phyloP scores from a whole-genome alignment of 2,113 vertebrate species.

The Sebastes fasciatus region DNA sequence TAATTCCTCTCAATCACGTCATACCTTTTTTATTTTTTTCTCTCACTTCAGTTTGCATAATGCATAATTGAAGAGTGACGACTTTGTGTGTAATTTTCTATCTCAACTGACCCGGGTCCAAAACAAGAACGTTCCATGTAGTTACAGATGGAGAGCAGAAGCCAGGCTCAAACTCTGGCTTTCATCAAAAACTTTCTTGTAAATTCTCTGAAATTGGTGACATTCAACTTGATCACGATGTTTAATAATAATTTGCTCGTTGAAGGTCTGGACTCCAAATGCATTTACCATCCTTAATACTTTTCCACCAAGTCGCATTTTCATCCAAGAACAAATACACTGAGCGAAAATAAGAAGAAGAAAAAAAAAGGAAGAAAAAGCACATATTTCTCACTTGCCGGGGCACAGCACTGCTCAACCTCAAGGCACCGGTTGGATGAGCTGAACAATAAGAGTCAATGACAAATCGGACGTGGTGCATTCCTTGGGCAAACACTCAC shows the following conservation, averaged over 20 bases:
- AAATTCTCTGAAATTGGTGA: slow-evolving; percentile 20
- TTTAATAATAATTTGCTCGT: slow-evolving; percentile 12
- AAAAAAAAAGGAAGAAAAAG: slow-evolving; percentile 45
- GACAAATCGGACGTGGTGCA: slow-evolving; percentile 78
- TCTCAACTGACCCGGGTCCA: slow-evolving; percentile 13
- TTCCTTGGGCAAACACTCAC: slow-evolving; percentile 77
- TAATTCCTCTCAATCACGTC: slow-evolving; percentile 23
- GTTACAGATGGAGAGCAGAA: slow-evolving; percentile 37
- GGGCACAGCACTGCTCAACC: slow-evolving; percentile 53
- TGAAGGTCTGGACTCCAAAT: neutral
- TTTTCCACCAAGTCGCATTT: slow-evolving; percentile 47
- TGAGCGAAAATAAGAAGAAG: slow-evolving; percentile 19
- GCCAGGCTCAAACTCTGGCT: slow-evolving; percentile 6
- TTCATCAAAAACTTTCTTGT: slow-evolving; percentile 5
- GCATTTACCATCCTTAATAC: slow-evolving; percentile 30
- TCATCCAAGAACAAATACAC: slow-evolving; percentile 42
- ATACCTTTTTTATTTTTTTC: neutral
- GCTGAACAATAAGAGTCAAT: slow-evolving; percentile 69
- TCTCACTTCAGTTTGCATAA: slow-evolving; percentile 22
- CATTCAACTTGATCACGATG: slow-evolving; percentile 16
- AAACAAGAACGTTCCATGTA: slow-evolving; percentile 35
- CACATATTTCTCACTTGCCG: slow-evolving; percentile 68
- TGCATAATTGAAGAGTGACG: slow-evolving; percentile 12
- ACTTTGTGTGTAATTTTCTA: slow-evolving; percentile 32
- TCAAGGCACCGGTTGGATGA: slow-evolving; percentile 69